Percentiles rank a stretch among this genome's conserved stretches.
Conservation (phyloP, 2,113 vertebrate species). For the Dryoscopus gambensis region DNA sequence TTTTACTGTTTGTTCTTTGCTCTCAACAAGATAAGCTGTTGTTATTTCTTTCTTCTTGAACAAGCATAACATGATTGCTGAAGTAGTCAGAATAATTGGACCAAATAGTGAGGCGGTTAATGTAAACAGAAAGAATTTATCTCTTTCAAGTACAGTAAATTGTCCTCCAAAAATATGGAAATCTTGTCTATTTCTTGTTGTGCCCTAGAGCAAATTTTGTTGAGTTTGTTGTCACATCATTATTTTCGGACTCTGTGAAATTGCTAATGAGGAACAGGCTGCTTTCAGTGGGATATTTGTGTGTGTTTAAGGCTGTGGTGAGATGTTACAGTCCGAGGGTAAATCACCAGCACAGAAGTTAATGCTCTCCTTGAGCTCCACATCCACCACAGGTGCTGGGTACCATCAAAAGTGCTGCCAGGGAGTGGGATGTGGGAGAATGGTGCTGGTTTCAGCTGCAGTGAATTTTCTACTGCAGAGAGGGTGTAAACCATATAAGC, state of each 20-base stretch:
- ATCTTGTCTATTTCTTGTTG: constrained; percentile 76
- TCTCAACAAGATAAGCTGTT: constrained; percentile 81
- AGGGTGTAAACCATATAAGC: not conserved
- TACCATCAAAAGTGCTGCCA: not conserved
- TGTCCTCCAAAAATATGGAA: constrained; percentile 68
- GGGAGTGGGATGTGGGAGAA: not conserved
- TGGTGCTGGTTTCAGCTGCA: constrained; percentile 1
- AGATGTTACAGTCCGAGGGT: not conserved
- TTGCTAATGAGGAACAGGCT: constrained; percentile 60
- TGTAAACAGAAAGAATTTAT: constrained; percentile 77
- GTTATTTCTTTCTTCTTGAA: constrained; percentile 83
- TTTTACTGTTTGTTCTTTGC: constrained; percentile 79
- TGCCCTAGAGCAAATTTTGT: constrained; percentile 76
- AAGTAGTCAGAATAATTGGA: constrained; percentile 79
- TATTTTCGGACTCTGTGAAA: constrained; percentile 66
- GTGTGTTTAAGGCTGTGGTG: not conserved
- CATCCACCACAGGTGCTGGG: not conserved
- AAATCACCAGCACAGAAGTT: not conserved
- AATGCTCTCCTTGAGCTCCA: not conserved
- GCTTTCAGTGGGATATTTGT: not conserved
- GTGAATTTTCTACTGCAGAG: not conserved
- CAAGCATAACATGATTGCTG: constrained; percentile 81
- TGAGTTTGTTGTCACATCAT: constrained; percentile 74
- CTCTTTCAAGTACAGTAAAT: constrained; percentile 74
- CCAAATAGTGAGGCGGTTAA: constrained; percentile 78